Percentiles rank a stretch among this genome's conserved stretches.
Evolutionary conservation across 2,888 invertebrate species (phyloP).

Genomic region (Ethmia dodecea): DNA sequence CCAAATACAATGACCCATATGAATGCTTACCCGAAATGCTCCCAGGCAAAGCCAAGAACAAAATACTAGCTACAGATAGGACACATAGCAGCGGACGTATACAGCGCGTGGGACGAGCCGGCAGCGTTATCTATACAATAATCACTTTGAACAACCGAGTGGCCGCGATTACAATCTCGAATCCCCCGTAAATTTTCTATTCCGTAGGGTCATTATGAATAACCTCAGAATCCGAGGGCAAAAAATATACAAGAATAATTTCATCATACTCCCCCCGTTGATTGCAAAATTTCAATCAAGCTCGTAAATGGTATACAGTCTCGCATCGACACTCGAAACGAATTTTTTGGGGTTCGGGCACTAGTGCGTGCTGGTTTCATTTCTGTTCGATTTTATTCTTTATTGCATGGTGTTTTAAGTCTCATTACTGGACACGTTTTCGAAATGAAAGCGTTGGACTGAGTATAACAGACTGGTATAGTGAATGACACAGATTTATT

Average conservation of each 20-base stretch:
- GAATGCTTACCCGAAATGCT: no score
- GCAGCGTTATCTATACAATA: constrained; percentile 64
- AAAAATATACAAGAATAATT: constrained; percentile 75
- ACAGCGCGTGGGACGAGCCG: constrained; percentile 57
- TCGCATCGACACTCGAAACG: constrained; percentile 69
- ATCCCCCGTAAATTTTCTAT: constrained; percentile 73
- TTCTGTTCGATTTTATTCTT: constrained; percentile 27
- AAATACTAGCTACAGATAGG: constrained; percentile 22
- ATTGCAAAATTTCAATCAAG: constrained; percentile 77
- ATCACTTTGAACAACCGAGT: constrained; percentile 75
- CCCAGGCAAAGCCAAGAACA: neutral
- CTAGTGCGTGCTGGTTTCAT: constrained; percentile 24
- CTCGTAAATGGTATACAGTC: constrained; percentile 71
- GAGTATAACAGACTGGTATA: constrained; percentile 51
- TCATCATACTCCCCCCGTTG: constrained; percentile 72
- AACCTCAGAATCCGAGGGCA: constrained; percentile 54
- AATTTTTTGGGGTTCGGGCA: constrained; percentile 69
- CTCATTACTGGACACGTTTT: constrained; percentile 25
- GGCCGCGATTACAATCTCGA: constrained; percentile 70
- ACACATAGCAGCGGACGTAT: constrained; percentile 28
- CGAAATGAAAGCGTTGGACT: constrained; percentile 28
- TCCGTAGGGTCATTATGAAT: constrained; percentile 61
- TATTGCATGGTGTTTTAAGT: constrained; percentile 28
- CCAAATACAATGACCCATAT: no score
- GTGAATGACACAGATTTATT: constrained; percentile 72